Conservation (phyloP, 1,140 invertebrate genomes). For the Atopsyche davidsoni region DNA sequence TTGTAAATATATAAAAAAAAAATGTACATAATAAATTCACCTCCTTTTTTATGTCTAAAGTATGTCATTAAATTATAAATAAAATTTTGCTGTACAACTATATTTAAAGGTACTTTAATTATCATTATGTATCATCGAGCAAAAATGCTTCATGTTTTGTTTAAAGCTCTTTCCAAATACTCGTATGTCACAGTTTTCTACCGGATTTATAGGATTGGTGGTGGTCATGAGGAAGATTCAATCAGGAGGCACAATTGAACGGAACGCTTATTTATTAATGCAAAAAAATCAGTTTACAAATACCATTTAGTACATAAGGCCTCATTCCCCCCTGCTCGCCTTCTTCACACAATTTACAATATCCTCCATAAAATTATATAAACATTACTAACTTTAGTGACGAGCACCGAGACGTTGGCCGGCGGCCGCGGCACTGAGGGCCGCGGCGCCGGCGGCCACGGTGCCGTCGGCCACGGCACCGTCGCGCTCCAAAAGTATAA, state of each 20-base stretch:
- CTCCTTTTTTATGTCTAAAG: too few relatives aligned
- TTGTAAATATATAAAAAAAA: too few relatives aligned
- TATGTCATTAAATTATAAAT: too few relatives aligned
- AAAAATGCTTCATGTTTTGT: neutral
- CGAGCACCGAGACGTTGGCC: neutral
- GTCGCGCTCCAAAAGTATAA: too few relatives aligned
- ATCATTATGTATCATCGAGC: too few relatives aligned
- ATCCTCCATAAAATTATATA: neutral
- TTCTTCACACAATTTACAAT: neutral
- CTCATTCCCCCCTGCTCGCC: slow-evolving; percentile 8
- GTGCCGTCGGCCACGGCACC: too few relatives aligned
- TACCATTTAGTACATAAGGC: slow-evolving; percentile 22
- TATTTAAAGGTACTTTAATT: too few relatives aligned
- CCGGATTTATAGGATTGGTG: too few relatives aligned
- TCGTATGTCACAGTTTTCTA: neutral
- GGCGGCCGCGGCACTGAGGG: too few relatives aligned
- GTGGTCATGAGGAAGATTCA: neutral
- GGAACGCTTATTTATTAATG: slow-evolving; percentile 17
- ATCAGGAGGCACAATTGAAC: slow-evolving; percentile 7
- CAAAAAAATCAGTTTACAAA: slow-evolving; percentile 21
- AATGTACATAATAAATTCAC: too few relatives aligned
- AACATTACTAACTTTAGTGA: neutral
- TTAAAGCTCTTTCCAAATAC: neutral
- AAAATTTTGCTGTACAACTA: too few relatives aligned
- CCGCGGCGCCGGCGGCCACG: too few relatives aligned